Percentiles rank a stretch among this genome's conserved stretches.
Evolutionary conservation across 1,140 invertebrate genomes (phyloP).

Genomic region (Sycophaga agraensis): DNA sequence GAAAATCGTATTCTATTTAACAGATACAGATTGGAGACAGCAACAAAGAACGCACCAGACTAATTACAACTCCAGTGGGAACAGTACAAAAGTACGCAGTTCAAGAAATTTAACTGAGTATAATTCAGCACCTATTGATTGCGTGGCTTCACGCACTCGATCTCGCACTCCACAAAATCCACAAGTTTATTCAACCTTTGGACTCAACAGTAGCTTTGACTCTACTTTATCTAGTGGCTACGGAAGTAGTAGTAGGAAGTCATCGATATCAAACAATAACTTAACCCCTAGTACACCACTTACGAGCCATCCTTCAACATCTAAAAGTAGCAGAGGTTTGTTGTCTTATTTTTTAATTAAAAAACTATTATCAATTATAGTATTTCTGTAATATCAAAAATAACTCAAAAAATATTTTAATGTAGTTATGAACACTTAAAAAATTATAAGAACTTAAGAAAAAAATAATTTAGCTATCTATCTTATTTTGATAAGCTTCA

Average conservation of each 20-base stretch:
- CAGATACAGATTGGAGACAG: conserved; percentile 51
- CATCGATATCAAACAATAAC: conserved; percentile 38
- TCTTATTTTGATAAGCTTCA: background rate
- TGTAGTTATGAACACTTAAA: background rate
- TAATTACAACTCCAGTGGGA: conserved; percentile 41
- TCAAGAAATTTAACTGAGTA: conserved; percentile 40
- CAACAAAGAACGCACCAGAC: conserved; percentile 45
- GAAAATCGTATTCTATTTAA: conserved; percentile 13
- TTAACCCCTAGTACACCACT: conserved; percentile 38
- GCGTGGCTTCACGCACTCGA: conserved; percentile 53
- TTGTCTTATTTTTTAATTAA: conserved; percentile 25
- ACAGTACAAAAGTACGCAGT: conserved; percentile 42
- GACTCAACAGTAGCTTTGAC: conserved; percentile 36
- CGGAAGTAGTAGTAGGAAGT: conserved; percentile 39
- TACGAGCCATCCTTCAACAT: conserved; percentile 54
- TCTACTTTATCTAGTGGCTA: conserved; percentile 38
- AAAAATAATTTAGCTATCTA: background rate
- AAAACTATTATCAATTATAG: background rate
- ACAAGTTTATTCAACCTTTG: conserved; percentile 41
- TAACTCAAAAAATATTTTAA: background rate
- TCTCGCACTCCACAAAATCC: conserved; percentile 52
- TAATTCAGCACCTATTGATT: conserved; percentile 48
- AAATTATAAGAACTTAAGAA: background rate
- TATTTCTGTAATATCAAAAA: conserved; percentile 7
- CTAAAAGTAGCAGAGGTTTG: conserved; percentile 51